A percentile compares a stretch with the other conserved stretches of the same genome.
phyloP scores from a whole-genome alignment of 1,140 invertebrate genomes.

The Zaprionus nigranus region DNA sequence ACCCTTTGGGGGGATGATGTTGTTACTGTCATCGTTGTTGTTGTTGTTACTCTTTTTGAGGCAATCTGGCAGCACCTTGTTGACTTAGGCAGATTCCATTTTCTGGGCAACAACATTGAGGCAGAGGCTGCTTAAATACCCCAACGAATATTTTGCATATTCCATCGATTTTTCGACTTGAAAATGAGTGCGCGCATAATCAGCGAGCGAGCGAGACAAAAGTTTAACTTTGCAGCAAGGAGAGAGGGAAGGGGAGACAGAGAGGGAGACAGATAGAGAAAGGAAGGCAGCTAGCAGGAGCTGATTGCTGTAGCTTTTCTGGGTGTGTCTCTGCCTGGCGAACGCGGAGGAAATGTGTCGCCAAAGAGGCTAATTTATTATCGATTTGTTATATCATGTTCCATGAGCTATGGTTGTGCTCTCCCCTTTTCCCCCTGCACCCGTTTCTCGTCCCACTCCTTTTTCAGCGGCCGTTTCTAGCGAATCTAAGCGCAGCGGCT shows the following conservation, averaged over 20 bases:
- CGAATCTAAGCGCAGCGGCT: constrained; percentile 63
- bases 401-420: constrained; percentile 31
- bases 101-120: constrained; percentile 20
- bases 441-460: not conserved
- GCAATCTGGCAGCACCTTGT: constrained; percentile 42
- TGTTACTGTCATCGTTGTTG: constrained; percentile 19
- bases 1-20: constrained; percentile 31
- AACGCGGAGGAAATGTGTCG: constrained; percentile 67
- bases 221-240: not conserved
- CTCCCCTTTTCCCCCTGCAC: not conserved
- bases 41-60: constrained; percentile 22
- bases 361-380: constrained; percentile 79
- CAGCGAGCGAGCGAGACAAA: constrained; percentile 55
- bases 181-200: constrained; percentile 79
- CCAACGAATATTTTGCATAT: constrained; percentile 78
- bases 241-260: constrained; percentile 24
- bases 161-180: constrained; percentile 74
- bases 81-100: constrained; percentile 67
- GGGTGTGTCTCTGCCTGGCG: constrained; percentile 37
- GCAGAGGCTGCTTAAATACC: constrained; percentile 37
- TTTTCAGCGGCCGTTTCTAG: constrained; percentile 56
- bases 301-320: constrained; percentile 16
- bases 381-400: constrained; percentile 74
- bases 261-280: not conserved
- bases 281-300: not conserved